Evolutionary conservation across 92 coral and sea anemone genomes (phyloP), one percentile per base, ranked within the genome.

Genomic region (Scolanthus callimorphus): DNA sequence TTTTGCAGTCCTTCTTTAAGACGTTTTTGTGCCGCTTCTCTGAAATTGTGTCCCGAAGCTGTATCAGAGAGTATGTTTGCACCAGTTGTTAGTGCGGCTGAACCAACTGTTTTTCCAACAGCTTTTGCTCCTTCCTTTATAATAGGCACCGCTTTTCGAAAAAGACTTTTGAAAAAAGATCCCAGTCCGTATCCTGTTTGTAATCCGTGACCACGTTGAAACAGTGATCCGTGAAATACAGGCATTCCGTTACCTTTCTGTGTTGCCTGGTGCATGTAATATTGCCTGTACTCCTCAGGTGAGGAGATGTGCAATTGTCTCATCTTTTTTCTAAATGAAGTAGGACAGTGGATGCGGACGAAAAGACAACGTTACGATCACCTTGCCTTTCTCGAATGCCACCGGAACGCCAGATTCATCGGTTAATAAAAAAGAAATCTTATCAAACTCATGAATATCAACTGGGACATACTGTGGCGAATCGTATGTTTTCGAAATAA

Each of bases 121-220:
- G 29, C 34, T 50, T 76, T 76, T 0, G 70, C 49, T 3, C 69
- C 76, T 0, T 45, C 30, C 25, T 57, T 43, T 19, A 77, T 41
- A 49, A 59, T 37, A 13, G 77, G 83, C 23, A 68, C 17, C 2
- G 69, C 76, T 30, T 53, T 67, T 4, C 77, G 71, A 31, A 68
- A 61, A 13, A 77, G 37, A 4, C 71, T 48, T 19, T 41, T 25
- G 17, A 77, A 77, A 28, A 69, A 48, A 52, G 57, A 69, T 1
- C 72, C 84, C 41, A 77, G 50, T 4, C 84, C 84, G 19, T 63
- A 71, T 4, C 84, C 72, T 26, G 25, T 54, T 17, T 65, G 73
- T n/a, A n/a, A n/a, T 23, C 71, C 71, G 39, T 51, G 34, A 4
- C 79, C 63, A 10, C 71, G 49, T 29, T 77, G 77, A 31, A 61